Conservation (phyloP, 1,140 invertebrate genomes). For the Spodoptera frugiperda region DNA sequence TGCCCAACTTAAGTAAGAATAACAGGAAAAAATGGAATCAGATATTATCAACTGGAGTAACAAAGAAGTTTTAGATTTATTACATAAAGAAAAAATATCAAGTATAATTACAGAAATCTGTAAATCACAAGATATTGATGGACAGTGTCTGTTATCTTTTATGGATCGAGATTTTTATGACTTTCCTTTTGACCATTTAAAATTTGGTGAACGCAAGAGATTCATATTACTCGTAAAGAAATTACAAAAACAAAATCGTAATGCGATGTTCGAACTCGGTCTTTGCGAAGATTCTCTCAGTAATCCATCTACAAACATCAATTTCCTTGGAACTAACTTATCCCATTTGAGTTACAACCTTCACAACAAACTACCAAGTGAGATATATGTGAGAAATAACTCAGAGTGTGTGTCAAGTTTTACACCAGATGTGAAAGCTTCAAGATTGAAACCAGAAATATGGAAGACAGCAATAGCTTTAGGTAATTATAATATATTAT, state of each 20-base stretch:
- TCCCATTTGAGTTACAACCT: slow-evolving; percentile 84
- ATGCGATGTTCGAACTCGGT: slow-evolving; percentile 81
- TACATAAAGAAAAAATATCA: slow-evolving; percentile 83
- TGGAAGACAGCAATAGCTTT: slow-evolving; percentile 85
- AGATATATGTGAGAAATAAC: slow-evolving; percentile 66
- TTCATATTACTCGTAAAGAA: slow-evolving; percentile 81
- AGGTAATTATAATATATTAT: slow-evolving; percentile 65
- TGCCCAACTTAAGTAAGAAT: slow-evolving; percentile 39
- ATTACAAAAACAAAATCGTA: slow-evolving; percentile 79
- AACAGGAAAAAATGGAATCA: slow-evolving; percentile 73
- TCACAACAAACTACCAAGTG: slow-evolving; percentile 76
- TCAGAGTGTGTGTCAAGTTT: slow-evolving; percentile 74
- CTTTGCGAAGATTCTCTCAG: slow-evolving; percentile 74
- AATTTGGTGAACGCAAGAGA: slow-evolving; percentile 80
- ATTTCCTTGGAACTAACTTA: slow-evolving; percentile 82
- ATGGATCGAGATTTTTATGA: slow-evolving; percentile 84
- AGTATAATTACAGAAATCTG: slow-evolving; percentile 76
- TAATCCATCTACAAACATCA: slow-evolving; percentile 81
- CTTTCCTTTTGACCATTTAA: slow-evolving; percentile 79
- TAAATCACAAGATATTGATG: slow-evolving; percentile 79
- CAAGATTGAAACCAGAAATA: slow-evolving; percentile 83
- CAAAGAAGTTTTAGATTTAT: slow-evolving; percentile 84
- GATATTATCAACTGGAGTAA: slow-evolving; percentile 82
- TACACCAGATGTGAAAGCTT: slow-evolving; percentile 79
- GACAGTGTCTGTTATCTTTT: slow-evolving; percentile 80